Conservation (phyloP, 2,888 invertebrate species). For the Drosophila paramelanica region DNA sequence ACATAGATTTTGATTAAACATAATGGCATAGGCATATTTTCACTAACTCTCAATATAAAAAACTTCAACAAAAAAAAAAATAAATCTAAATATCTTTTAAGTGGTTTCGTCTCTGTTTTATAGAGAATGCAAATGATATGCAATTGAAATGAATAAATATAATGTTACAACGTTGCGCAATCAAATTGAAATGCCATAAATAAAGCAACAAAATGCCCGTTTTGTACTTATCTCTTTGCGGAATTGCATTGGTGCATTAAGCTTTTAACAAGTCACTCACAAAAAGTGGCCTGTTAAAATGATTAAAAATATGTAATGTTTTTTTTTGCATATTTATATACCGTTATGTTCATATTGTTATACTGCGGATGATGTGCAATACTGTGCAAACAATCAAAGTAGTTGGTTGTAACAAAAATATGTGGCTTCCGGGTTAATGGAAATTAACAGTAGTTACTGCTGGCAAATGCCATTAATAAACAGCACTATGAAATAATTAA, state of each 20-base stretch:
- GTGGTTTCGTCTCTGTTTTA: neutral
- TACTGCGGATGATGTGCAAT: constrained; percentile 27
- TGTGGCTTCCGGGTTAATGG: constrained; percentile 56
- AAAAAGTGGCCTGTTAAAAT: constrained; percentile 71
- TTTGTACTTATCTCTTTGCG: constrained; percentile 21
- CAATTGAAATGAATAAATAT: constrained; percentile 46
- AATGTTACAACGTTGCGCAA: constrained; percentile 18
- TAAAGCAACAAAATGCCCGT: constrained; percentile 40
- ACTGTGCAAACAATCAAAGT: constrained; percentile 71
- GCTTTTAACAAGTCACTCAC: constrained; percentile 46
- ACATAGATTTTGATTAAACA: constrained; percentile 14
- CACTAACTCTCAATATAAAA: neutral
- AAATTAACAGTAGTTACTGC: constrained; percentile 54
- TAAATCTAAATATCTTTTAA: neutral
- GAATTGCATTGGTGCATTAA: constrained; percentile 57
- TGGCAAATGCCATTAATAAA: neutral
- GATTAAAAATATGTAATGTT: constrained; percentile 56
- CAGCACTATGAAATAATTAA: neutral
- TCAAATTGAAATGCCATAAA: constrained; percentile 48
- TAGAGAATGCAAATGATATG: constrained; percentile 32
- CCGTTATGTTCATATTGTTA: constrained; percentile 21
- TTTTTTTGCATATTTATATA: constrained; percentile 3
- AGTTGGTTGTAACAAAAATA: constrained; percentile 43
- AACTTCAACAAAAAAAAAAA: neutral
- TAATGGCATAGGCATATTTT: constrained; percentile 1